Percentiles rank a stretch among this genome's conserved stretches.
Evolutionary conservation across 92 coral and sea anemone species (phyloP).

Genomic region (Epizoanthus scotinus): DNA sequence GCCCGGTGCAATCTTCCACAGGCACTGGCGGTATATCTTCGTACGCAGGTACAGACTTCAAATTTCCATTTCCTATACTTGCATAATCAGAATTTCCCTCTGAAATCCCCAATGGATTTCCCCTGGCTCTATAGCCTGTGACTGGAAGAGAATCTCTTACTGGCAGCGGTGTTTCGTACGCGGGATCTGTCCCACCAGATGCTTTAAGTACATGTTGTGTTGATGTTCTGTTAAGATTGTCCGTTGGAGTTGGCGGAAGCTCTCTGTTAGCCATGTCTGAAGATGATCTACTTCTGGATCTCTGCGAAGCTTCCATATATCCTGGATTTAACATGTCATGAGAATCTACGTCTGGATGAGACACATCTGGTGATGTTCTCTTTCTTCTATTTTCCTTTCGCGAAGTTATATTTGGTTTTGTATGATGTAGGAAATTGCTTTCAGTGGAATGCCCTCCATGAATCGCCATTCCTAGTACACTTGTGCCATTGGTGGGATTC

Average conservation of each 20-base stretch:
- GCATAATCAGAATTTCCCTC: neutral
- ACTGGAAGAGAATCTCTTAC: neutral
- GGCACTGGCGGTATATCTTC: neutral
- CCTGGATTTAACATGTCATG: neutral
- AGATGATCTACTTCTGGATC: neutral
- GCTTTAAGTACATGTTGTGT: neutral
- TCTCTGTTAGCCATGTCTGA: slow-evolving; percentile 7
- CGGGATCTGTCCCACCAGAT: neutral
- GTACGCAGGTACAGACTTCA: no score
- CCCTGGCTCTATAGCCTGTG: neutral
- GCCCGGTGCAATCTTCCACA: neutral
- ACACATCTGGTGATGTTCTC: neutral
- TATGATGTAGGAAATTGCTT: no score
- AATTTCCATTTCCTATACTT: neutral
- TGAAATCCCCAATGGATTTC: neutral
- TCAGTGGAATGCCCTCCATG: neutral
- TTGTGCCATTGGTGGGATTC: neutral
- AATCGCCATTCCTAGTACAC: neutral
- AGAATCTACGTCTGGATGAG: neutral
- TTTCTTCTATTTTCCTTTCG: neutral
- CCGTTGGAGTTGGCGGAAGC: neutral
- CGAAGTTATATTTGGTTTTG: no score
- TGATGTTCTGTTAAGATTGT: neutral
- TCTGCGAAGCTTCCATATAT: neutral
- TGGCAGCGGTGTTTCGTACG: neutral